phyloP scores from a whole-genome alignment of 2,113 vertebrate genomes.

The Takifugu flavidus region DNA sequence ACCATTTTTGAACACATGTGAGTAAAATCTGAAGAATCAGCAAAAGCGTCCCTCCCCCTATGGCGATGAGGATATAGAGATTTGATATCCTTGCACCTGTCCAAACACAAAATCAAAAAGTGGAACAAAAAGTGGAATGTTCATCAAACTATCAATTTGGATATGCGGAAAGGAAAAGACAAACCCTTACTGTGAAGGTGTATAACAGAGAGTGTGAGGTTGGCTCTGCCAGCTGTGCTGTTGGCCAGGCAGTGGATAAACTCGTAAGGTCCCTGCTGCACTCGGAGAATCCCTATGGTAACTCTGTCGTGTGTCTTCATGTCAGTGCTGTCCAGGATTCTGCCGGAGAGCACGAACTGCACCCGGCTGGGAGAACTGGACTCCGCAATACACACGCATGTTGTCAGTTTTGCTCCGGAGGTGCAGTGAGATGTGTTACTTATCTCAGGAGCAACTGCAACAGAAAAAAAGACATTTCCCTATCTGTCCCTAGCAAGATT shows the following conservation, averaged over 20 bases:
- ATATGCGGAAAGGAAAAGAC: not conserved
- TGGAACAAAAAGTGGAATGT: not conserved
- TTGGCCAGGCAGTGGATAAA: slow-evolving; percentile 59
- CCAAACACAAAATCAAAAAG: slow-evolving; percentile 12
- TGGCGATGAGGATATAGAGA: slow-evolving; percentile 25
- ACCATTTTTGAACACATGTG: slow-evolving; percentile 47
- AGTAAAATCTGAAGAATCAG: slow-evolving; percentile 30
- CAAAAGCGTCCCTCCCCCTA: slow-evolving; percentile 26
- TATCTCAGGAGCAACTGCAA: slow-evolving; percentile 65
- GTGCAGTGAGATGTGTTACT: slow-evolving; percentile 56
- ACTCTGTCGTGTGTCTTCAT: slow-evolving; percentile 34
- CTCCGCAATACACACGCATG: slow-evolving; percentile 64
- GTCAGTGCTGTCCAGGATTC: slow-evolving; percentile 18
- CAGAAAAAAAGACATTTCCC: not conserved
- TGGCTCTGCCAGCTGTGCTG: slow-evolving; percentile 50
- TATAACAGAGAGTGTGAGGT: slow-evolving; percentile 25
- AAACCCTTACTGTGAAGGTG: slow-evolving; percentile 30
- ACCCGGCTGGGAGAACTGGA: slow-evolving; percentile 58
- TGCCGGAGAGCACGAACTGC: slow-evolving; percentile 42
- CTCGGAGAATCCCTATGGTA: slow-evolving; percentile 38
- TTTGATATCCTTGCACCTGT: slow-evolving; percentile 37
- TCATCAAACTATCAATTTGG: not conserved
- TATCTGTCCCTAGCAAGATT: not conserved
- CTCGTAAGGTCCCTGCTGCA: slow-evolving; percentile 11
- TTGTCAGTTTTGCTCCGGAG: slow-evolving; percentile 1